Evolutionary conservation across 2,888 invertebrate species (phyloP).

Genomic region (Rotaria macrura): DNA sequence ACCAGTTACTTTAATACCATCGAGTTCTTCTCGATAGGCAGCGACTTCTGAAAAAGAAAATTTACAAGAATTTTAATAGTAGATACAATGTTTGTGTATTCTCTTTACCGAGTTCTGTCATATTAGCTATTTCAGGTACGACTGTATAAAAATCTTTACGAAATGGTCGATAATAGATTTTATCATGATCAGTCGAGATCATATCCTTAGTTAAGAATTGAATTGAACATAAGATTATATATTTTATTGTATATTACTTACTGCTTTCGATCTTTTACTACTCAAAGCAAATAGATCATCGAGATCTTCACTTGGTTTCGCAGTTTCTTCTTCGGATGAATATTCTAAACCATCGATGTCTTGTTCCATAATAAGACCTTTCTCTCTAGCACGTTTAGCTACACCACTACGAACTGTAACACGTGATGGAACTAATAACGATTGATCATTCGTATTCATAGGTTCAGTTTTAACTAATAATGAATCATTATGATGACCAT

Average conservation of each 20-base stretch:
- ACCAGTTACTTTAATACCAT: slow-evolving; percentile 87
- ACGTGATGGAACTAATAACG: slow-evolving; percentile 27
- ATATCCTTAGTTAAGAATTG: slow-evolving; percentile 63
- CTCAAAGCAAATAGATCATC: slow-evolving; percentile 59
- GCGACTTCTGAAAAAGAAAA: slow-evolving; percentile 50
- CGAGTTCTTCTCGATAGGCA: slow-evolving; percentile 61
- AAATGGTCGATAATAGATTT: slow-evolving; percentile 74
- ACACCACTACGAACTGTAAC: slow-evolving; percentile 34
- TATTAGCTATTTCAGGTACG: slow-evolving; percentile 80
- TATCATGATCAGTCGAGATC: slow-evolving; percentile 45
- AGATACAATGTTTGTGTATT: neutral
- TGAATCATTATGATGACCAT: neutral
- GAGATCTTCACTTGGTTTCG: slow-evolving; percentile 63
- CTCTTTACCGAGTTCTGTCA: slow-evolving; percentile 57
- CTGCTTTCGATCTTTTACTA: slow-evolving; percentile 24
- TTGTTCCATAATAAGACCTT: slow-evolving; percentile 95
- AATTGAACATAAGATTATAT: too few species aligned
- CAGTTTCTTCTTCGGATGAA: slow-evolving; percentile 89
- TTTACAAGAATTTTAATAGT: neutral
- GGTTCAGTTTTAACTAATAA: slow-evolving; percentile 7
- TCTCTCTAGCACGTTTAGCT: slow-evolving; percentile 51
- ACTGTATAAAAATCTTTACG: slow-evolving; percentile 94
- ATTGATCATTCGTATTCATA: neutral
- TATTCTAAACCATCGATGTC: slow-evolving; percentile 93
- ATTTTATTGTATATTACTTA: neutral